phyloP scores from a whole-genome alignment of 2,888 invertebrate genomes.

The Prenolepis imparis region DNA sequence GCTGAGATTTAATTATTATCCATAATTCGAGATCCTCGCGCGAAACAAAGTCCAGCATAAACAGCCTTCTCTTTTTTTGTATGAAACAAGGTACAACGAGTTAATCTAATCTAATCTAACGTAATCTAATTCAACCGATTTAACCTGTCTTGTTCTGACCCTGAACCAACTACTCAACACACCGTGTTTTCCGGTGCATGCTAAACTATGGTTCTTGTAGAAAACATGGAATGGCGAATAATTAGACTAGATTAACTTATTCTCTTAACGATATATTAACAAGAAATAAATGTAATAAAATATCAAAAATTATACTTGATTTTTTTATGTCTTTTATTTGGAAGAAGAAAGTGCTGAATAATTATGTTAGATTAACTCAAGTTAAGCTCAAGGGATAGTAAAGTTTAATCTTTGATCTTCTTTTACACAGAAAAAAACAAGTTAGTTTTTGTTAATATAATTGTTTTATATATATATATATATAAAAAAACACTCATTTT shows the following conservation, averaged over 20 bases:
- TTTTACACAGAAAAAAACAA: not conserved
- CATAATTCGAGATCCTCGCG: not conserved
- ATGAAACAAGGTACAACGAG: not conserved
- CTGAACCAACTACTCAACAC: not conserved
- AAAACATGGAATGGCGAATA: not conserved
- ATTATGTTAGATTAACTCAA: not conserved
- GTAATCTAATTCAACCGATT: not conserved
- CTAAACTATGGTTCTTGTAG: not conserved
- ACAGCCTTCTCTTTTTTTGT: not conserved
- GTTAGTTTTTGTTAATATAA: not conserved
- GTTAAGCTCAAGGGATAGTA: not conserved
- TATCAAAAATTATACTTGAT: not conserved
- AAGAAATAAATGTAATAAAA: not conserved
- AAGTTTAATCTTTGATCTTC: not conserved
- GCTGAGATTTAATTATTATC: not conserved
- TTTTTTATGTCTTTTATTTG: not conserved
- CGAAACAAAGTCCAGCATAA: not conserved
- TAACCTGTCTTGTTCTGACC: not conserved
- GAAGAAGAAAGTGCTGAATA: not conserved
- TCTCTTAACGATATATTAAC: not conserved
- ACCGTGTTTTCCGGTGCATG: not conserved
- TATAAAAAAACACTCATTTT: not conserved
- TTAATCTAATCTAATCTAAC: constrained; percentile 1
- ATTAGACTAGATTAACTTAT: not conserved
- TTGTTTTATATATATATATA: too few relatives aligned